These are phyloP conservation scores for Helicorthomorpha holstii DNA, from an alignment of 1,140 invertebrate genomes.

Conservation along the genomic window DNA sequence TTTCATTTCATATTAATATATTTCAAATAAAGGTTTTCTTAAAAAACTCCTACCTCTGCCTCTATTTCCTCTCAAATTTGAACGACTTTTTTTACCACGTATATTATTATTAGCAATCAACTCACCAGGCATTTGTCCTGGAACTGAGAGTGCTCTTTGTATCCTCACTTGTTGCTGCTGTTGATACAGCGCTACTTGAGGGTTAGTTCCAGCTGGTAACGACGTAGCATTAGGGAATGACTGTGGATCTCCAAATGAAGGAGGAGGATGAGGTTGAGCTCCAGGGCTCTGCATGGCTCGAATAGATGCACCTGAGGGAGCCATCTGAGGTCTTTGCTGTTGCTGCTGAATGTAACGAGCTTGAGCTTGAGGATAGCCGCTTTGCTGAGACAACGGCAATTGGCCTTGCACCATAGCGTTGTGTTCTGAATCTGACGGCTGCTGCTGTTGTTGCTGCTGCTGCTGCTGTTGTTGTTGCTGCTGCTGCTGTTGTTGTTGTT, in stretches of 20 bases:
- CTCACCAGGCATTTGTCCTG: slow-evolving; percentile 9
- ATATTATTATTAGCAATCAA: not conserved
- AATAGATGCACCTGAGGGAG: slow-evolving; percentile 2
- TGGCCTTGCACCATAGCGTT: not conserved
- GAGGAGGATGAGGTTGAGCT: slow-evolving; percentile 22
- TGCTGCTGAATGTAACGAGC: not conserved
- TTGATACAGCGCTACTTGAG: slow-evolving; percentile 6
- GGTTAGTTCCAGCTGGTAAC: slow-evolving; percentile 7
- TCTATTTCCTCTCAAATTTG: no score
- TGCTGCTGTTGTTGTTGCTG: slow-evolving; percentile 31
- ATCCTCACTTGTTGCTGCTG: slow-evolving; percentile 8
- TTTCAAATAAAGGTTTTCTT: no score
- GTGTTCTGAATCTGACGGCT: no score
- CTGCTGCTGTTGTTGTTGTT: slow-evolving; percentile 30
- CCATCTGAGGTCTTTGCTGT: not conserved
- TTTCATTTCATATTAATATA: not conserved
- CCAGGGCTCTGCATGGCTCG: slow-evolving; percentile 15
- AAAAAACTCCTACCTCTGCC: not conserved
- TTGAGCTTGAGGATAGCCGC: not conserved
- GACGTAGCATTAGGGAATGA: slow-evolving; percentile 32
- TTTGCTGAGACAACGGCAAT: not conserved
- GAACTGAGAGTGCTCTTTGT: slow-evolving; percentile 13
- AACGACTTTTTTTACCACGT: not conserved
- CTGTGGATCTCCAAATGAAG: slow-evolving; percentile 37
- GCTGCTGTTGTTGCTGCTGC: slow-evolving; percentile 12